These are phyloP conservation scores for Babyrousa celebensis DNA, from an alignment of 2,797 vertebrate genomes.

Conservation along the genomic window DNA sequence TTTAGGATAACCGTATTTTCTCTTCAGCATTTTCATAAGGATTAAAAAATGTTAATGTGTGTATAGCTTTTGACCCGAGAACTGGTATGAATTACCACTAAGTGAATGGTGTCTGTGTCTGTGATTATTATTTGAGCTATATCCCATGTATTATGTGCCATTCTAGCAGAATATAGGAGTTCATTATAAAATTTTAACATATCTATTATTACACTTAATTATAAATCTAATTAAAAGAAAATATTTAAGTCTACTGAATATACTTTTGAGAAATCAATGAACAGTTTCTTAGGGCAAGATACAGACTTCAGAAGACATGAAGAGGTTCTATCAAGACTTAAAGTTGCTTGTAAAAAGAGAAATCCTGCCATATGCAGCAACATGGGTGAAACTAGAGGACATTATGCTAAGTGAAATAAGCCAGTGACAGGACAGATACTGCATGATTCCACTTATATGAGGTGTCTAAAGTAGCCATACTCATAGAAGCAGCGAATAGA, in stretches of 20 bases:
- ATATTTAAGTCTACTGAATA: background rate
- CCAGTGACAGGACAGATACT: background rate
- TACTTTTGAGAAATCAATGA: background rate
- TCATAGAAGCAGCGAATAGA: background rate
- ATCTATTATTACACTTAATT: conserved; percentile 19
- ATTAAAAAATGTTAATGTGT: background rate
- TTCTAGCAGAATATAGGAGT: conserved; percentile 2
- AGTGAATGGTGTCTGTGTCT: background rate
- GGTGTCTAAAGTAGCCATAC: background rate
- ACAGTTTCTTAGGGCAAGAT: background rate
- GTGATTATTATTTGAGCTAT: background rate
- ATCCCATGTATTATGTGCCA: background rate
- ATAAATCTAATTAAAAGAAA: background rate
- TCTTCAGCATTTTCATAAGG: background rate
- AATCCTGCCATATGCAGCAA: background rate
- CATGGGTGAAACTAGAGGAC: background rate
- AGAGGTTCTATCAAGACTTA: background rate
- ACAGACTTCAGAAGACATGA: background rate
- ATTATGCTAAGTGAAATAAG: background rate
- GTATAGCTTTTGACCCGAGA: background rate
- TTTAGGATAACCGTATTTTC: background rate
- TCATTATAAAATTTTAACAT: background rate
- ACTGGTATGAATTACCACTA: background rate
- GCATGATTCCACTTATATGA: background rate
- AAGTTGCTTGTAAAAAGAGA: background rate